phyloP scores from a whole-genome alignment of 2,113 vertebrate genomes.

The Loxodonta africana region DNA sequence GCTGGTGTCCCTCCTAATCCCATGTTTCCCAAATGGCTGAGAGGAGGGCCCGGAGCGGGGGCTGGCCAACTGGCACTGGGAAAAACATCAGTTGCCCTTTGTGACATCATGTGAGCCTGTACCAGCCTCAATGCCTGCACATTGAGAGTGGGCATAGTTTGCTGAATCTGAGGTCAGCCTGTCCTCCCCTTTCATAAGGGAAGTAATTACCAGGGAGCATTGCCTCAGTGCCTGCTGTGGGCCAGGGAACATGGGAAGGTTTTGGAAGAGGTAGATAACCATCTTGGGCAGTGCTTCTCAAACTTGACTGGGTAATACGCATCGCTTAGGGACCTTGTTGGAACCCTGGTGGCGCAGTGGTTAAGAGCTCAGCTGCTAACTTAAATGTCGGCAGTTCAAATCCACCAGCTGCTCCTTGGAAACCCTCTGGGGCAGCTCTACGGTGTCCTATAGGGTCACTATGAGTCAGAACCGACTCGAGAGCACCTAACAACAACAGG shows the following conservation, averaged over 20 bases:
- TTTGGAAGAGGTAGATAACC: not conserved
- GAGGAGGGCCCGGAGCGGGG: not conserved
- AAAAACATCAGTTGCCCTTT: not conserved
- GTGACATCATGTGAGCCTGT: not conserved
- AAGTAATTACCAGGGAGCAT: too few relatives aligned
- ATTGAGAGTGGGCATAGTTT: fast-evolving
- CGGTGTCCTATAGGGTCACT: too few relatives aligned
- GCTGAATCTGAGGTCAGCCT: not conserved
- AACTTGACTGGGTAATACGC: fast-evolving
- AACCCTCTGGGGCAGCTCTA: too few relatives aligned
- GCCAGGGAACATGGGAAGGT: fast-evolving
- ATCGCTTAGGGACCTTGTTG: not conserved
- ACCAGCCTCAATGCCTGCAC: not conserved
- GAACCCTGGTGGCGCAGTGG: too few relatives aligned
- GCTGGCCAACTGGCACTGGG: fast-evolving
- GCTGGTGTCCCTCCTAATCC: not conserved
- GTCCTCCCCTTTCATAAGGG: fast-evolving
- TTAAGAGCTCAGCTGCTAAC: too few relatives aligned
- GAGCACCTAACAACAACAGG: not conserved
- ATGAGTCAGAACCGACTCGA: too few relatives aligned
- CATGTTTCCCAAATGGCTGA: not conserved
- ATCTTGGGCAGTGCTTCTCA: not conserved
- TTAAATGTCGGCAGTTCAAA: too few relatives aligned
- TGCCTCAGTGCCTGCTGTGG: not conserved
- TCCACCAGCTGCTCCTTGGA: too few relatives aligned